Evolutionary conservation across 2,888 invertebrate species (phyloP).

Genomic region (Brachyptera putata): DNA sequence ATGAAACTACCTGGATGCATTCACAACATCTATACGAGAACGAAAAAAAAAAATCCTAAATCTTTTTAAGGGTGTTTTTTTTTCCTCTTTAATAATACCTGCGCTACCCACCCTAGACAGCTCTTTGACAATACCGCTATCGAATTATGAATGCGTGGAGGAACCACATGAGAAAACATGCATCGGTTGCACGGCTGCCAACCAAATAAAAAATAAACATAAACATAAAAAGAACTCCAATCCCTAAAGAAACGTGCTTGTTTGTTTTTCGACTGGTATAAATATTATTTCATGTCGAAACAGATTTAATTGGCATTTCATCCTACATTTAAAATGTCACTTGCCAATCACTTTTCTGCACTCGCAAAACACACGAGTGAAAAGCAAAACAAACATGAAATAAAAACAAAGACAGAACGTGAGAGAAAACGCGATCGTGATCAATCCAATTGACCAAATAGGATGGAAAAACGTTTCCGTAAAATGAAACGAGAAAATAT

Average conservation of each 20-base stretch:
- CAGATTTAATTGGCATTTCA: not conserved
- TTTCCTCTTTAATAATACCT: no score
- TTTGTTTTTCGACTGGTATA: not conserved
- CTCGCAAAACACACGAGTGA: no score
- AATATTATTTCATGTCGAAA: not conserved
- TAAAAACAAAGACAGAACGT: no score
- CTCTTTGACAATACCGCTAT: slow-evolving; percentile 15
- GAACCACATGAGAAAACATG: not conserved
- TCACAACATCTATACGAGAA: no score
- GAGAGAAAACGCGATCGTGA: not conserved
- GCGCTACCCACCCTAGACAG: slow-evolving; percentile 9
- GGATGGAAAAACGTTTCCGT: not conserved
- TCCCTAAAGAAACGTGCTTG: not conserved
- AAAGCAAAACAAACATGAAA: no score
- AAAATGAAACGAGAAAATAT: not conserved
- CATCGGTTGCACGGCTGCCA: not conserved
- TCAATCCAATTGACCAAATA: no score
- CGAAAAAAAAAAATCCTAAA: no score
- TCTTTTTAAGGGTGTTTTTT: no score
- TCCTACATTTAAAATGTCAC: no score
- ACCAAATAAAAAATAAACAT: slow-evolving; percentile 1
- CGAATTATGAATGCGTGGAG: slow-evolving; percentile 5
- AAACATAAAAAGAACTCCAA: not conserved
- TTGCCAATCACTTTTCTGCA: no score
- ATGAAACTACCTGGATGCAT: no score